A percentile compares a stretch with the other conserved stretches of the same genome.
These are phyloP conservation scores for Lycodopsis pacificus DNA, from an alignment of 2,797 vertebrate genomes.

Conservation along the genomic window DNA sequence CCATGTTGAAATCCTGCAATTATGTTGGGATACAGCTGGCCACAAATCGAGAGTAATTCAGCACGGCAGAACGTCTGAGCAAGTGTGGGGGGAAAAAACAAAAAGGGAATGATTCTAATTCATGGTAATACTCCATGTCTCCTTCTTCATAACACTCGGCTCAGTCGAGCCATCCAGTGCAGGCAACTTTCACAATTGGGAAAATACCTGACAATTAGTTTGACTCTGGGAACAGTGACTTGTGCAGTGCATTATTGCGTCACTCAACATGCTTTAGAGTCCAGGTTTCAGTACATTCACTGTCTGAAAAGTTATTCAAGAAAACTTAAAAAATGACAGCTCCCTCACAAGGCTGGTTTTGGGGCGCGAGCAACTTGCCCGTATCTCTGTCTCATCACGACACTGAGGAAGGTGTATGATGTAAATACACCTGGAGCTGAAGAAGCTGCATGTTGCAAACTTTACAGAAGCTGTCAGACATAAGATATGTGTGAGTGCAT, in stretches of 20 bases:
- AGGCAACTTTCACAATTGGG: neutral
- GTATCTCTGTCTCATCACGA: neutral
- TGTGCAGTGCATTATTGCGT: neutral
- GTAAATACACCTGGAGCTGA: constrained; percentile 12
- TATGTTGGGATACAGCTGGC: constrained; percentile 35
- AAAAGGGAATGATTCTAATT: constrained; percentile 18
- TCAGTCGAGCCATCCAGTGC: neutral
- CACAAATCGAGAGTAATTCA: constrained; percentile 35
- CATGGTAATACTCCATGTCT: neutral
- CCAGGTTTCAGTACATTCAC: neutral
- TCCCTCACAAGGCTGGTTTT: neutral
- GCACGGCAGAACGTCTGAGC: neutral
- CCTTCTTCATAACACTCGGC: constrained; percentile 1
- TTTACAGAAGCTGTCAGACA: constrained; percentile 26
- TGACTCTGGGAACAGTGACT: neutral
- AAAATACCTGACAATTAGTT: constrained; percentile 1
- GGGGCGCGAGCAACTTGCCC: neutral
- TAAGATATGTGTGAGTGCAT: neutral
- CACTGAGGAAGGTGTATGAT: neutral
- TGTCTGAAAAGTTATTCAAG: constrained; percentile 10
- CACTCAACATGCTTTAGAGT: neutral
- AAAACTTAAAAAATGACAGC: neutral
- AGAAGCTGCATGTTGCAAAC: constrained; percentile 24
- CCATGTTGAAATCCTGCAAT: constrained; percentile 45
- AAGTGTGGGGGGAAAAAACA: neutral